phyloP scores from a whole-genome alignment of 92 coral and sea anemone species.

The Phenganax subtilis region DNA sequence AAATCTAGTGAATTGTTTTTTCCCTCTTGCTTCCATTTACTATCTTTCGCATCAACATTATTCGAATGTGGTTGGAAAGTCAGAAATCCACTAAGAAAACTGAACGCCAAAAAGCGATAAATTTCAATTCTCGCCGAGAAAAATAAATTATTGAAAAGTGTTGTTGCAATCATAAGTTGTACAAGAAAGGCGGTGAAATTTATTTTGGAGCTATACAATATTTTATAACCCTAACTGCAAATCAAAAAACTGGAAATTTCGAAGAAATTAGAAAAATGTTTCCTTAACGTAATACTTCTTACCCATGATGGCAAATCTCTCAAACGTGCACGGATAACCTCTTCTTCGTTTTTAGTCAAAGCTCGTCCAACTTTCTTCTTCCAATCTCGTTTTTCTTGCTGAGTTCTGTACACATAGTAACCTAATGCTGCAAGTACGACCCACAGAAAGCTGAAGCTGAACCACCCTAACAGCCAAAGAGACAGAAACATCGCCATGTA shows the following conservation, averaged over 20 bases:
- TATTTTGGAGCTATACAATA: not conserved
- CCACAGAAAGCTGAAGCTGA: slow-evolving; percentile 68
- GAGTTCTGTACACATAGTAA: slow-evolving; percentile 48
- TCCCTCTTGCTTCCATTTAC: too few relatives aligned
- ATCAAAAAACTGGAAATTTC: not conserved
- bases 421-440: slow-evolving; percentile 47
- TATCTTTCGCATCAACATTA: too few relatives aligned
- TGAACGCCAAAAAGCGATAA: not conserved
- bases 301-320: slow-evolving; percentile 87
- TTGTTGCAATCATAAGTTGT: not conserved
- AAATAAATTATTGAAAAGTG: not conserved
- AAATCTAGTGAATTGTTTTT: too few relatives aligned
- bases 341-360: slow-evolving; percentile 59
- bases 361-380: slow-evolving; percentile 52
- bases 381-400: slow-evolving; percentile 53
- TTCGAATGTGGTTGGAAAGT: too few relatives aligned
- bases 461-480: slow-evolving; percentile 62
- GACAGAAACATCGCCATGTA: slow-evolving; percentile 55
- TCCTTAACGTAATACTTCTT: not conserved
- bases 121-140: not conserved
- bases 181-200: not conserved
- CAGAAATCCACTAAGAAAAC: not conserved
- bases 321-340: slow-evolving; percentile 54
- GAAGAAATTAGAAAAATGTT: not conserved
- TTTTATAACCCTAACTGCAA: not conserved